A percentile compares a stretch with the other conserved stretches of the same genome.
phyloP scores from a whole-genome alignment of 2,113 vertebrate species.

The Myrmecophaga tridactyla region DNA sequence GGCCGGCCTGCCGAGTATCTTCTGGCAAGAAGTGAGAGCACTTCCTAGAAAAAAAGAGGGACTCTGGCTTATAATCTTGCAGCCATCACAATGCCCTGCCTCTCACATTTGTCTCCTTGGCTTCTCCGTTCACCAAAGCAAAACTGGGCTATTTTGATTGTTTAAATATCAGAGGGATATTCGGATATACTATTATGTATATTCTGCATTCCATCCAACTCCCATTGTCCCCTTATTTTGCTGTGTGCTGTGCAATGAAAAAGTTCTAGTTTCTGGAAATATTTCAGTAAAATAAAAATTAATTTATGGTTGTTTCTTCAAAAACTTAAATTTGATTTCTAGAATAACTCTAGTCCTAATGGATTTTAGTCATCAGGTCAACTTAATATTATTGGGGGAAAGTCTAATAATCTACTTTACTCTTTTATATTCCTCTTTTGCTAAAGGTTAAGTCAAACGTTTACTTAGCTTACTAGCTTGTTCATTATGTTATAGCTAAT shows the following conservation, averaged over 20 bases:
- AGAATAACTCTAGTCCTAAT: slow-evolving; percentile 12
- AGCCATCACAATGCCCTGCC: background rate
- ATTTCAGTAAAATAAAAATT: background rate
- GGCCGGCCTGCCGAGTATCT: background rate
- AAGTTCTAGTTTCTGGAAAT: background rate
- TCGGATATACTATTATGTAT: background rate
- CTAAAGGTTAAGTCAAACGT: slow-evolving; percentile 18
- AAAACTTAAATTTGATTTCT: background rate
- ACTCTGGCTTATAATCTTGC: background rate
- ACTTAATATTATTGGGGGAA: slow-evolving; percentile 41
- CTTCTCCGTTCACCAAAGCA: background rate
- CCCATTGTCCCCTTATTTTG: background rate
- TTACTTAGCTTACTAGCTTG: slow-evolving; percentile 49
- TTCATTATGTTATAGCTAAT: slow-evolving; percentile 62
- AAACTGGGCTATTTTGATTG: background rate
- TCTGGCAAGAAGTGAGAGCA: background rate
- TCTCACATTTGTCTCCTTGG: background rate
- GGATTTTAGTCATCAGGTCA: slow-evolving; percentile 29
- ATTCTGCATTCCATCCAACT: background rate
- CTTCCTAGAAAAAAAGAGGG: background rate
- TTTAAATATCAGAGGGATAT: background rate
- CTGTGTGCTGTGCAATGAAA: background rate
- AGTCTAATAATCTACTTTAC: slow-evolving; percentile 33
- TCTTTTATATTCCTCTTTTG: slow-evolving; percentile 24
- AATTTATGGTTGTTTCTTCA: background rate